Evolutionary conservation across 2,113 vertebrate species (phyloP), one percentile per base, ranked within the genome.

Genomic region (Tapirus terrestris): DNA sequence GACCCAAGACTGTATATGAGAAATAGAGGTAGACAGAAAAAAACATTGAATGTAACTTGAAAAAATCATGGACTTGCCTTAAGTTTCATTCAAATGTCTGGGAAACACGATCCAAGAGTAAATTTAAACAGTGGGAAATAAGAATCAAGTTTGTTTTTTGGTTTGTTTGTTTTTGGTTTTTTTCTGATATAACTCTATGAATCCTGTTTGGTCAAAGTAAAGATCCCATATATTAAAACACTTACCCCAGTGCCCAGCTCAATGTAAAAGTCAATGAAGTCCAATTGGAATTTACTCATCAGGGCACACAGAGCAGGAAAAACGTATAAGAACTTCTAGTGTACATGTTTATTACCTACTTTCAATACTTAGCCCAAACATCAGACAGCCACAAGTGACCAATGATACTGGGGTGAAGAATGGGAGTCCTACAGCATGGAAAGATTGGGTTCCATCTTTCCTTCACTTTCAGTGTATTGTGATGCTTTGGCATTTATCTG

Each of bases 391-490:
- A 61, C 21, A 33, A 63, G 21, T 27, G 56, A 73, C 4, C 9
- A 61, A 8, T 1, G 18, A 8, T 8, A 23, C 25, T 12, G 1
- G 11, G 11, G 8, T 68, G 10, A 36, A 72, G 36, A 86, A 0
- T 0, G 0, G 9, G 43, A 36, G 20, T 11, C 65, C 29, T 0
- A 5, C 1, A 7, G 17, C 43, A 18, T 0, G 0, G 1, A 79
- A 39, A 29, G 58, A 29, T 31, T 77, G 58, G 36, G 11, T 10
- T 53, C 61, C 4, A 6, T 48, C 33, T 6, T 60, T 27, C 13
- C 25, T 82, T 51, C 21, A 4, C 10, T 33, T 60, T 9, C 29
- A 6, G 6, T 18, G 12, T 4, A 16, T 1, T 18, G 10, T 43
- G 23, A n/a, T 29, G 23, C 2, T 18, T 70, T 48, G 8, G 6